Base-by-base conservation (phyloP, 1,140 invertebrate genomes). In the Pogonus chalceus region DNA sequence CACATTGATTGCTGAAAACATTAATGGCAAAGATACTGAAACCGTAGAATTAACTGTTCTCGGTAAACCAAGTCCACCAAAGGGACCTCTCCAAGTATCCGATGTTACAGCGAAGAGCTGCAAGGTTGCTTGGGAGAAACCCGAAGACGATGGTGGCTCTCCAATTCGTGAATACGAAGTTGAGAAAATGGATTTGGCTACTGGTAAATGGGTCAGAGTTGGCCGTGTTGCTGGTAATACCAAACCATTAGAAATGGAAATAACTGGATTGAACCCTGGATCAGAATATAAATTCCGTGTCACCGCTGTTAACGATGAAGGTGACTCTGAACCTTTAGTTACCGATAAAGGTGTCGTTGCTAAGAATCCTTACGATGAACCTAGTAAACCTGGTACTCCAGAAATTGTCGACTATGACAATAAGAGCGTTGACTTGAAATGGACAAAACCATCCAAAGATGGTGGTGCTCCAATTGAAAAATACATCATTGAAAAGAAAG, bases 401-500 rank as follows among this genome's bases (percentile, higher is more conserved):
- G 86, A 92, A 66, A 85, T 96, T 20, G 83, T 82, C 2, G 93
- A 96, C 66, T 95, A 93, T 63, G 92, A 96, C 67, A 93, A 94
- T 71, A 86, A 92, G 65, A 91, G 88, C 56, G 90, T 94, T 0
- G 89, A 91, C 55, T 76, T 99, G 20, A 93, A 95, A 72, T 99
- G 96, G 96, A 81, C 84, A 1, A 77, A 90, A 14, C 96, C 96
- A n/a, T 78, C 79, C 48, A 83, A 74, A 55, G 96, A 99, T 71
- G 96, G 96, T 54, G 97, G 97, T 20, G 86, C 93, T 21, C 89
- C 92, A 4, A 90, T 99, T 63, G 88, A 90, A 62, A 94, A 96
- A 72, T 99, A 97, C 69, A 88, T 98, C 48, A 91, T 99, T 62
- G 94, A 99, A 75, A 98, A 97, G 79, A 92, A 93, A 70, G 89